These are phyloP conservation scores for Orthonyx spaldingii DNA, from an alignment of 2,113 vertebrate species.

Conservation along the genomic window DNA sequence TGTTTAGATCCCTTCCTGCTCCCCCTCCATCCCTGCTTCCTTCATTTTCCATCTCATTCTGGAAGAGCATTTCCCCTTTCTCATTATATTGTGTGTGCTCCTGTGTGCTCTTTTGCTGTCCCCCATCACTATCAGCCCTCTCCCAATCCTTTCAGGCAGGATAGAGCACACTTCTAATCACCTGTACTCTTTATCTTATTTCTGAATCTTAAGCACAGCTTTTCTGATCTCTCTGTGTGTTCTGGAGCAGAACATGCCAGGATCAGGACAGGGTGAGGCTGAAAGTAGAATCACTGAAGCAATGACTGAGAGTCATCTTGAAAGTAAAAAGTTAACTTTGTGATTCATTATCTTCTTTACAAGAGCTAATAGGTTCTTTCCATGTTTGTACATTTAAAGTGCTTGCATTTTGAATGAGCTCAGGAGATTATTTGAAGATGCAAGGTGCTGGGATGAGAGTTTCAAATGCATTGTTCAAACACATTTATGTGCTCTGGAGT, in stretches of 20 bases:
- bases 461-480: not conserved
- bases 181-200: not conserved
- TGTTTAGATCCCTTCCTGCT: not conserved
- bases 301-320: not conserved
- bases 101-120: not conserved
- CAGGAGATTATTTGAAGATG: not conserved
- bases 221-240: slow-evolving; percentile 54
- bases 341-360: not conserved
- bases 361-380: not conserved
- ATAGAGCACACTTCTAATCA: not conserved
- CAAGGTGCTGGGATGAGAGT: not conserved
- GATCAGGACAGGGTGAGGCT: not conserved
- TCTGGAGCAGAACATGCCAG: not conserved
- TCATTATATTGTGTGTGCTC: not conserved
- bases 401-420: not conserved
- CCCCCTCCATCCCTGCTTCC: too few relatives aligned
- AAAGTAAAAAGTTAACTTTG: slow-evolving; percentile 25
- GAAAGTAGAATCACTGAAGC: slow-evolving; percentile 4
- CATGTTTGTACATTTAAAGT: not conserved
- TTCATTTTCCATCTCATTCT: not conserved
- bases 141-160: not conserved
- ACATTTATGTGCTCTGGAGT: not conserved
- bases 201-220: slow-evolving; percentile 6
- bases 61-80: not conserved
- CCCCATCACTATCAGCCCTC: not conserved